Evolutionary conservation across 2,113 vertebrate genomes (phyloP), one percentile per base, ranked within the genome.

Genomic region (Indicator indicator): DNA sequence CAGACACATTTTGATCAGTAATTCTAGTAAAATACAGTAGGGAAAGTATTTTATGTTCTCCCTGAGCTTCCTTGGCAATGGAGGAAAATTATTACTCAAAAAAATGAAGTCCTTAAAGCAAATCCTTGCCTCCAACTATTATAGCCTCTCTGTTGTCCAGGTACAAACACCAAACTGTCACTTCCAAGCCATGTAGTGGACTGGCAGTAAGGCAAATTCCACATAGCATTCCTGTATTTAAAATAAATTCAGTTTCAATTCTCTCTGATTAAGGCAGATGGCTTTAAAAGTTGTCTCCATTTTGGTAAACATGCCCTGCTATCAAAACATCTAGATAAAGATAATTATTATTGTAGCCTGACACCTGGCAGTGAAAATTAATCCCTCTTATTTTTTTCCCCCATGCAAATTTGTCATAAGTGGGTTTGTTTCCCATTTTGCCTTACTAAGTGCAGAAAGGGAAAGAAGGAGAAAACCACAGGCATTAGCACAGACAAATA

Each of bases 341-440:
- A 42, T 42, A 6, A 48, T 48, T 18, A 48, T 52, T 12, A 91
- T 96, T 96, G 94, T 67, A 96, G 89, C 44, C 74, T 97, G 87
- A 96, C 69, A 96, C 54, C 46, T 3, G 0, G n/a, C 62, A 89
- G 59, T 95, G 87, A 94, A 97, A 97, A 96, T 95, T 93, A 95
- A 97, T 96, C 67, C 80, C 40, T 88, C 20, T 75, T 68, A 14
- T 55, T 63, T 86, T 89, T 40, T 94, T 59, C 78, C 79, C 21
- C n/a, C 15, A 78, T 42, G 40, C 50, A 71, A 63, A 80, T 73
- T 77, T 36, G 10, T 70, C 60, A 30, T 33, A 91, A 78, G 82
- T 58, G 58, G 92, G 72, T 71, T 74, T 85, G 94, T 76, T 80
- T n/a, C 48, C 75, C 74, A 71, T 93, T 95, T 94, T 67, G 55